phyloP scores from a whole-genome alignment of 2,888 invertebrate genomes.

The Eupithecia subumbrata region DNA sequence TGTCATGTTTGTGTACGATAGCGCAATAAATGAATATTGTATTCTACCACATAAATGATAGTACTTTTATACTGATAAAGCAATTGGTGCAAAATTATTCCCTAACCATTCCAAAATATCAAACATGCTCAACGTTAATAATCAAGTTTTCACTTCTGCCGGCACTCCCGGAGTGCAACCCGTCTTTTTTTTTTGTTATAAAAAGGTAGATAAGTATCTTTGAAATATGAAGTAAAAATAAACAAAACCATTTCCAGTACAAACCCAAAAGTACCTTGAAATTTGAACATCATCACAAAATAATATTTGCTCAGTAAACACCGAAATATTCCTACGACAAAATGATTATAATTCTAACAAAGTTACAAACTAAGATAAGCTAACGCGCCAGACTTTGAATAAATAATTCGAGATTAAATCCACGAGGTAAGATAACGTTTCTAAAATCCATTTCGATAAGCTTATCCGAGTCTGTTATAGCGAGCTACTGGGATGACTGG shows the following conservation, averaged over 20 bases:
- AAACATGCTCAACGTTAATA: too few relatives aligned
- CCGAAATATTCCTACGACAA: slow-evolving; percentile 11
- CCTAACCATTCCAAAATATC: too few relatives aligned
- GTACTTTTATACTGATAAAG: too few relatives aligned
- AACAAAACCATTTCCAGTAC: neutral
- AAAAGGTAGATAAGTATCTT: too few relatives aligned
- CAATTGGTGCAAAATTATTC: too few relatives aligned
- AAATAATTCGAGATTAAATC: slow-evolving; percentile 20
- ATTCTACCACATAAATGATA: too few relatives aligned
- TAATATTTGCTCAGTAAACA: neutral
- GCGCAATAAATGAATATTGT: too few relatives aligned
- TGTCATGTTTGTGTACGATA: too few relatives aligned
- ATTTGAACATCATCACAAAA: neutral
- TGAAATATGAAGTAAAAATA: too few relatives aligned
- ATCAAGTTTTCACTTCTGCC: too few relatives aligned
- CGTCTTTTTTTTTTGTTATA: too few relatives aligned
- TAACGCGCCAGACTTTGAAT: slow-evolving; percentile 19
- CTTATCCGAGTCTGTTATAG: slow-evolving; percentile 7
- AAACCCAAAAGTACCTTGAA: neutral
- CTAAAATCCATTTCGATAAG: slow-evolving; percentile 29
- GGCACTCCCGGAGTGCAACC: too few relatives aligned
- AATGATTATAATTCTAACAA: slow-evolving; percentile 2
- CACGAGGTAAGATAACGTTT: slow-evolving; percentile 17
- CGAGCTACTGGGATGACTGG: slow-evolving; percentile 2
- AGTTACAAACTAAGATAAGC: slow-evolving; percentile 21